Conservation (phyloP, 2,113 vertebrate genomes). For the Osmerus eperlanus region DNA sequence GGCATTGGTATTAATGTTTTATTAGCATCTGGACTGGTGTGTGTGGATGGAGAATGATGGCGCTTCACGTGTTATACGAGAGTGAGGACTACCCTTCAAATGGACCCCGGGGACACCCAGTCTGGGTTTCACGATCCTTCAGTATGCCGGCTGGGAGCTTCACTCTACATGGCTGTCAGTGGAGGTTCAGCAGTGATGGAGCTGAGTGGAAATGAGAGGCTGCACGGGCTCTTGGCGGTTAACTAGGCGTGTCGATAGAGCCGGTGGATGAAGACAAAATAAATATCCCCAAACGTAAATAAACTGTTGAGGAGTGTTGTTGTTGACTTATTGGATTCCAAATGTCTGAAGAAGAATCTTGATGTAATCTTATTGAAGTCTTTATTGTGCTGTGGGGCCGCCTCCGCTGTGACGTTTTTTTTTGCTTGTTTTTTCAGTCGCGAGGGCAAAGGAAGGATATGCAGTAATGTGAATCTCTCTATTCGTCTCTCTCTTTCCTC, state of each 20-base stretch:
- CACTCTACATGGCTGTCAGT: constrained; percentile 23
- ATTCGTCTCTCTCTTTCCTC: too few species aligned
- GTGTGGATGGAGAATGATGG: constrained; percentile 20
- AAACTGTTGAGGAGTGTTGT: constrained; percentile 29
- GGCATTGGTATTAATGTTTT: constrained; percentile 52
- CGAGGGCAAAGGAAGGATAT: neutral
- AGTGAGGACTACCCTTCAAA: constrained; percentile 43
- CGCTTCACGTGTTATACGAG: constrained; percentile 15
- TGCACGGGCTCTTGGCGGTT: constrained; percentile 26
- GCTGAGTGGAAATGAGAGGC: neutral
- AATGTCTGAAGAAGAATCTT: constrained; percentile 16
- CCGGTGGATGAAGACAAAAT: constrained; percentile 39
- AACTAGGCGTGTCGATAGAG: constrained; percentile 17
- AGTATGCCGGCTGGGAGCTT: constrained; percentile 22
- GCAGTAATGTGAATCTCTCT: neutral
- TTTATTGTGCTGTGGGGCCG: constrained; percentile 33
- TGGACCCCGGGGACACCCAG: constrained; percentile 37
- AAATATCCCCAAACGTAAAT: constrained; percentile 28
- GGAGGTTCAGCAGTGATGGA: constrained; percentile 8
- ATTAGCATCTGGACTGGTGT: constrained; percentile 18
- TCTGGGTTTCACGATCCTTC: constrained; percentile 39
- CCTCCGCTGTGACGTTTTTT: neutral
- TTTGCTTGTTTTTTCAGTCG: too few species aligned
- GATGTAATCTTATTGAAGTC: constrained; percentile 16
- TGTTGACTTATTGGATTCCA: constrained; percentile 46